phyloP scores from a whole-genome alignment of 1,140 invertebrate species.

The Capitella teleta region DNA sequence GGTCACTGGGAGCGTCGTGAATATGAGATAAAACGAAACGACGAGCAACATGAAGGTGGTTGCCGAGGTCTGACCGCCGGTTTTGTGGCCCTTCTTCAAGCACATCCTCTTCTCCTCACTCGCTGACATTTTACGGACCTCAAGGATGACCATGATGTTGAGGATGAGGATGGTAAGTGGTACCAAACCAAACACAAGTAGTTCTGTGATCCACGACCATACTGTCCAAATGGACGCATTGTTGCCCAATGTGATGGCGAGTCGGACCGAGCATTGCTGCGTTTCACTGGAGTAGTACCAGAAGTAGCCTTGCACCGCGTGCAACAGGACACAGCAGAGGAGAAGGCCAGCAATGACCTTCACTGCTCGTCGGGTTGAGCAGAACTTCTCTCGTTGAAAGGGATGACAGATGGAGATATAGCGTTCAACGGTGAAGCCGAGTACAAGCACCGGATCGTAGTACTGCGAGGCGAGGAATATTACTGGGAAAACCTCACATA shows the following conservation, averaged over 20 bases:
- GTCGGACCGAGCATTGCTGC: constrained; percentile 7
- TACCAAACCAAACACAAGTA: constrained; percentile 26
- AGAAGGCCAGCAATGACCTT: constrained; percentile 43
- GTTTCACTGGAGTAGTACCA: constrained; percentile 21
- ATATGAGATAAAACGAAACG: constrained; percentile 38
- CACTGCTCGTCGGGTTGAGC: constrained; percentile 64
- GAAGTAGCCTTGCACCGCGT: constrained; percentile 33
- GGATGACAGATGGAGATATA: constrained; percentile 72
- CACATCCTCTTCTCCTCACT: constrained; percentile 16
- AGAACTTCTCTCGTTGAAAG: constrained; percentile 59
- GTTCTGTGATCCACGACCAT: constrained; percentile 35
- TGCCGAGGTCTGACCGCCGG: constrained; percentile 15
- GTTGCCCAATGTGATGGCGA: constrained; percentile 11
- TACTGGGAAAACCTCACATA: constrained; percentile 23
- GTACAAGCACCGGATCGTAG: constrained; percentile 25
- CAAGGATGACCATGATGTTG: constrained; percentile 33
- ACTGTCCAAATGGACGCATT: constrained; percentile 18
- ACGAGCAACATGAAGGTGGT: constrained; percentile 33
- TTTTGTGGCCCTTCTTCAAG: constrained; percentile 1
- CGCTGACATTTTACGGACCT: constrained; percentile 22
- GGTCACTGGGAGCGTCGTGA: constrained; percentile 32
- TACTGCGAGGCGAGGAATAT: constrained; percentile 24
- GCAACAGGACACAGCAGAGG: constrained; percentile 15
- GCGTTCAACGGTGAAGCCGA: constrained; percentile 73
- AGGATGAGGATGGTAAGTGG: constrained; percentile 30